phyloP scores from a whole-genome alignment of 2,888 invertebrate species.

The Azorinus chamasolen region DNA sequence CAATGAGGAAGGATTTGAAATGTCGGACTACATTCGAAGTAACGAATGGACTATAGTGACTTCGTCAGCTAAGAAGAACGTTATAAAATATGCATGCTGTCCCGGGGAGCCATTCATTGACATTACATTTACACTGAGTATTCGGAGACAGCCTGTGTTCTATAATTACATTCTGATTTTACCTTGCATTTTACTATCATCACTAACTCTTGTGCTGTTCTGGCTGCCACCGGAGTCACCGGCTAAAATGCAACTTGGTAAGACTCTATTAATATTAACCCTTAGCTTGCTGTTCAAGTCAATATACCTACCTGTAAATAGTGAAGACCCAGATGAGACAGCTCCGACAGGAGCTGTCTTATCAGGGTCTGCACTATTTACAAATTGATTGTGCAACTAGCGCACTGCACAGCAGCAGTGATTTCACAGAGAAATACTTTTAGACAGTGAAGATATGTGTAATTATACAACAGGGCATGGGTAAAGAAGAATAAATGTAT shows the following conservation, averaged over 20 bases:
- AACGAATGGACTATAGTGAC: slow-evolving; percentile 86
- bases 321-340: too few species aligned
- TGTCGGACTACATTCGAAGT: slow-evolving; percentile 84
- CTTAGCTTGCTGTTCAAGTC: too few species aligned
- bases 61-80: slow-evolving; percentile 82
- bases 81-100: slow-evolving; percentile 84
- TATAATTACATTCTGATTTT: slow-evolving; percentile 86
- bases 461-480: too few species aligned
- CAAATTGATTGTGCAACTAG: too few species aligned
- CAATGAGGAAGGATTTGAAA: slow-evolving; percentile 74
- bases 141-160: slow-evolving; percentile 82
- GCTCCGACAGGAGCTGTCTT: too few species aligned
- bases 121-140: slow-evolving; percentile 83
- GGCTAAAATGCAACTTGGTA: slow-evolving; percentile 86
- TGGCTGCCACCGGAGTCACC: slow-evolving; percentile 87
- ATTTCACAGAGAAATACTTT: too few species aligned
- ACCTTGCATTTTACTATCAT: slow-evolving; percentile 86
- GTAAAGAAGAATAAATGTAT: too few species aligned
- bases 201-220: slow-evolving; percentile 86
- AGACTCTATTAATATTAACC: slow-evolving; percentile 40
- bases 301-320: too few species aligned
- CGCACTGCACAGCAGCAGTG: too few species aligned
- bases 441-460: too few species aligned
- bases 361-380: too few species aligned
- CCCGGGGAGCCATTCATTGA: slow-evolving; percentile 84